Base-by-base conservation (phyloP, 2,113 vertebrate species). In the Ondatra zibethicus region DNA sequence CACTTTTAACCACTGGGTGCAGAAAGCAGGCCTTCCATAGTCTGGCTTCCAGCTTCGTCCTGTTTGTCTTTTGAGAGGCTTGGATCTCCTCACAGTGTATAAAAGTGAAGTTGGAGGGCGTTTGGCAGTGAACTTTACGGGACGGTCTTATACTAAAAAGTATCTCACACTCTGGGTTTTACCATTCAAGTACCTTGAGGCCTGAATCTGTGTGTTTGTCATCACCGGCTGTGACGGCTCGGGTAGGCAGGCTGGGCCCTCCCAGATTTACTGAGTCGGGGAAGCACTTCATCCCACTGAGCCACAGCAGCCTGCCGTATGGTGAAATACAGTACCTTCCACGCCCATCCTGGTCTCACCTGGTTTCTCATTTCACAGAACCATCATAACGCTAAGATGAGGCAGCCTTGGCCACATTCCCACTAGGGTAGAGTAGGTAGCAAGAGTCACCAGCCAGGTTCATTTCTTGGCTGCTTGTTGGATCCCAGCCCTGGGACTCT, bases 201-300 rank as follows among this genome's bases (percentile, higher is more conserved):
- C 73, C 42, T 25, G 3, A 1, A 0, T 17, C 50, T 23, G 66
- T 66, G 12, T 5, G 0, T 8, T 12, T 45, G 68, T 21, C 11
- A 23, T n/a, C 70, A 50, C 19, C 0, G 25, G n/a, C n/a, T 23
- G 14, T 47, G n/a, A 2, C n/a, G 16, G 8, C 31, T 52, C 6
- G 6, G 19, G 58, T 58, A 21, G 25, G 36, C 58, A n/a, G 65
- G 11, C 42, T 8, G 31, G 25, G 21, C 16, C 68, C 52, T 16
- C 39, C 47, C 52, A 72, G 66, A 50, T 55, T 39, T 58, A 10
- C 0, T 13, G 19, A 25, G 29, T 50, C 27, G 16, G 14, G 7
- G 23, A 10, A 65, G 39, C 58, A 58, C 3, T 19, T 33, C 2
- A 6, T 12, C 9, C 21, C 42, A 0, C 1, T 3, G 33, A 58